phyloP scores from a whole-genome alignment of 2,888 invertebrate species.

The Sphinx pinastri region DNA sequence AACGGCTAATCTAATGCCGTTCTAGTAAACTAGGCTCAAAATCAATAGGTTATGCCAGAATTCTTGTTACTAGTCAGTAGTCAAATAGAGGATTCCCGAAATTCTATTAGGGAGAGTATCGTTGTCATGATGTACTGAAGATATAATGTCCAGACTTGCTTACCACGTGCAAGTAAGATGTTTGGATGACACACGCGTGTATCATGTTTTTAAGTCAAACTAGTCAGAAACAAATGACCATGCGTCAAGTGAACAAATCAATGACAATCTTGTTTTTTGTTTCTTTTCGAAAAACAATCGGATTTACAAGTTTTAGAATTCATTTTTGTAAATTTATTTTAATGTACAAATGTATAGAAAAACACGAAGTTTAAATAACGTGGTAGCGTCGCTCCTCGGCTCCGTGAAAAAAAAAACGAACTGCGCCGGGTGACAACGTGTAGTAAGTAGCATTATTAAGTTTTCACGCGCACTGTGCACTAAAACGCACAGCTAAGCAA shows the following conservation, averaged over 20 bases:
- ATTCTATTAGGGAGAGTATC: too few species aligned
- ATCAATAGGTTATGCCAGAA: too few species aligned
- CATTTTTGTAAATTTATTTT: constrained; percentile 24
- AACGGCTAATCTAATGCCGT: too few species aligned
- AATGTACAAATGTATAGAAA: constrained; percentile 24
- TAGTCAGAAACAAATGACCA: neutral
- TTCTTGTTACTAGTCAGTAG: too few species aligned
- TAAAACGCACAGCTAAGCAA: neutral
- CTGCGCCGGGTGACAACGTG: neutral
- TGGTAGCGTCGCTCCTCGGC: constrained; percentile 23
- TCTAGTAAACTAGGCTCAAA: too few species aligned
- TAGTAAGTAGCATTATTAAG: neutral
- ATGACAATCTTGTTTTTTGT: neutral
- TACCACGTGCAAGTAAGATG: too few species aligned
- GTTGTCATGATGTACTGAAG: too few species aligned
- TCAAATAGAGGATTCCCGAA: too few species aligned
- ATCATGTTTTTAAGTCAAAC: neutral
- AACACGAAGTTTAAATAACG: constrained; percentile 8
- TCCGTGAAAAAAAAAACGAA: constrained; percentile 26
- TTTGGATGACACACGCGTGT: neutral
- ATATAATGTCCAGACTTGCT: too few species aligned
- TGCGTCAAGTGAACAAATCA: constrained; percentile 6
- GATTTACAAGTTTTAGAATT: constrained; percentile 14
- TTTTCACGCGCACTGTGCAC: neutral
- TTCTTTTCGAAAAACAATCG: neutral